phyloP scores from a whole-genome alignment of 2,113 vertebrate genomes.

The Cricetomys ansorgei region DNA sequence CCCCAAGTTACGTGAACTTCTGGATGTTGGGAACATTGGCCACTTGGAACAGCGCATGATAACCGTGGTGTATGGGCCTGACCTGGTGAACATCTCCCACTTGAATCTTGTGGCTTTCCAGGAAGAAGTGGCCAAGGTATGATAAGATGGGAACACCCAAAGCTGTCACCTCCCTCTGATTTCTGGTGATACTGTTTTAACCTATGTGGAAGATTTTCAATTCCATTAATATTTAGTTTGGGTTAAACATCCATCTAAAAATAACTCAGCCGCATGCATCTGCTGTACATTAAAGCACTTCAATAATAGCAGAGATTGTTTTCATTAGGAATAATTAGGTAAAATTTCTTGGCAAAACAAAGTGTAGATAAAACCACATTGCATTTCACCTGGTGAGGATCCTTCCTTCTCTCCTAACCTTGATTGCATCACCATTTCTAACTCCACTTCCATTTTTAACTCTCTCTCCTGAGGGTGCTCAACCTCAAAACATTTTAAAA shows the following conservation, averaged over 20 bases:
- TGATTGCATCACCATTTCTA: not conserved
- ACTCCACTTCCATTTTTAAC: not conserved
- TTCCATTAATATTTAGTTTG: slow-evolving; percentile 26
- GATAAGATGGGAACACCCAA: rapidly evolving
- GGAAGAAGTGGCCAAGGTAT: slow-evolving; percentile 97
- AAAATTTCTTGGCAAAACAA: slow-evolving; percentile 19
- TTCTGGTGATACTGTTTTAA: not conserved
- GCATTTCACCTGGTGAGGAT: not conserved
- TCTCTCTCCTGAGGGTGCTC: not conserved
- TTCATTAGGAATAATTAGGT: not conserved
- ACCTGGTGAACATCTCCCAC: slow-evolving; percentile 97
- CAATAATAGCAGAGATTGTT: not conserved
- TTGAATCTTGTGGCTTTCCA: slow-evolving; percentile 97
- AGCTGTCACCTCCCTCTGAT: not conserved
- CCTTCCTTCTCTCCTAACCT: not conserved
- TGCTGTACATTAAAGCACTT: slow-evolving; percentile 34
- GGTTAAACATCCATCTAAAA: slow-evolving; percentile 31
- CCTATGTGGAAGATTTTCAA: not conserved
- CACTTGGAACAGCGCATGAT: slow-evolving; percentile 95
- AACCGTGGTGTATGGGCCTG: slow-evolving; percentile 95
- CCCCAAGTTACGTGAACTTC: slow-evolving; percentile 93
- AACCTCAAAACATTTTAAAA: not conserved
- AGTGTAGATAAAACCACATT: not conserved
- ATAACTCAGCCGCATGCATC: slow-evolving; percentile 18
- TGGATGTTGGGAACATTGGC: slow-evolving; percentile 93